Base-by-base conservation (phyloP, 2,113 vertebrate genomes). In the Hypomesus transpacificus region DNA sequence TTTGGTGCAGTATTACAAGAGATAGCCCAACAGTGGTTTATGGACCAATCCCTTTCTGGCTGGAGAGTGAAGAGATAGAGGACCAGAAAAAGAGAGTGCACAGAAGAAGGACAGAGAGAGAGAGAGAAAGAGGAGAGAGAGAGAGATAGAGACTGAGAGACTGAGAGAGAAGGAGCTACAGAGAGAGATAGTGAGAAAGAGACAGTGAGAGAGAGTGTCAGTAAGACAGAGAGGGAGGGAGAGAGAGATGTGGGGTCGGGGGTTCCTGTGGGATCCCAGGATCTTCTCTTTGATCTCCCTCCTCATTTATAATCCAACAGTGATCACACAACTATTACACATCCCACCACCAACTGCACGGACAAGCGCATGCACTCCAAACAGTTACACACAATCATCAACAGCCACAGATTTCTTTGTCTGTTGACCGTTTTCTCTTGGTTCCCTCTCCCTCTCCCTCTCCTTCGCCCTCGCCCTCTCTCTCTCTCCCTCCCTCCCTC, bases 271-370 rank as follows among this genome's bases (percentile, higher is more conserved):
- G 78, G 85, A 83, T 75, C 69, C 31, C 39, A 20, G 28, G 22
- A 66, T 56, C 28, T 75, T 84, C 78, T 73, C 80, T 87, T 89
- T 90, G 80, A 86, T 89, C 84, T 77, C 6, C 52, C 0, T 63
- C 56, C 84, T 85, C 83, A 85, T 90, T 88, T 86, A 88, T 87
- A 82, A 86, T 75, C 76, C 82, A 87, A 76, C 79, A 86, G 82
- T 80, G 84, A 86, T 84, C 85, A 78, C 73, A 80, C 82, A 83
- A 77, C 80, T 84, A 88, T 88, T 84, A 87, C 50, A 6, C 20
- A 11, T 46, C 39, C 39, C 39, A 46, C 39, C 39, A 46, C 39
- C 39, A 11, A 46, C 39, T 56, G n/a, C 17, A 56, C 54, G 17
- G 16, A 69, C 76, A 70, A 77, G 81, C 71, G 62, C 76, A 13